Base-by-base conservation (phyloP, 2,113 vertebrate genomes). In the Orycteropus afer region DNA sequence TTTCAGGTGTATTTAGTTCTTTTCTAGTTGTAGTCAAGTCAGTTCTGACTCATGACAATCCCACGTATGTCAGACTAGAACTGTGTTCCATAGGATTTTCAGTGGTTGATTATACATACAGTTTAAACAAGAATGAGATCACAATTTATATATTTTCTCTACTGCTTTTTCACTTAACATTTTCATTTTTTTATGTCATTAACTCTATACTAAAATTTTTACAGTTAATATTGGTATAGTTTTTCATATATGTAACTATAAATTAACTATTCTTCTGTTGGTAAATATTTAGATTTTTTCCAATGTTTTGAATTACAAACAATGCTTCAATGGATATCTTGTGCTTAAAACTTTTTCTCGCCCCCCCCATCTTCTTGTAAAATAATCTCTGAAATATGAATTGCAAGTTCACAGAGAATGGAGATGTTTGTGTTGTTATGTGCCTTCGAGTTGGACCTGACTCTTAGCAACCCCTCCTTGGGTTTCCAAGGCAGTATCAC, bases 51-150 rank as follows among this genome's bases (percentile, higher is more conserved):
- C n/a, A n/a, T n/a, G n/a, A n/a, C n/a, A n/a, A n/a, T n/a, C n/a
- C n/a, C n/a, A n/a, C n/a, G n/a, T n/a, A n/a, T n/a, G n/a, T n/a
- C n/a, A n/a, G n/a, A n/a, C n/a, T n/a, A n/a, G n/a, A 25, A 61
- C 59, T 61, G 25, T 9, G 25, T 25, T 8, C 59, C 59, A 61
- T 27, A 61, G 59, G 34, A 32, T 76, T 61, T 45, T 5, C 79
- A 7, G 18, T 61, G n/a, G n/a, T n/a, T n/a, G 8, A 53, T 9
- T 59, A 59, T 25, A 57, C 22, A 65, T 3, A 81, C 13, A 85
- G 14, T 87, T 86, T 88, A 93, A 65, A 37, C 53, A 73, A 91
- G 74, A 96, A 82, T 90, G 34, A 6, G 40, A 55, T 34, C 22
- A 34, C 13, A 42, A 22, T 65, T 7, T 51, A 3, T 86, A 9